These are phyloP conservation scores for Philonicus albiceps DNA, from an alignment of 2,888 invertebrate genomes.

Conservation along the genomic window DNA sequence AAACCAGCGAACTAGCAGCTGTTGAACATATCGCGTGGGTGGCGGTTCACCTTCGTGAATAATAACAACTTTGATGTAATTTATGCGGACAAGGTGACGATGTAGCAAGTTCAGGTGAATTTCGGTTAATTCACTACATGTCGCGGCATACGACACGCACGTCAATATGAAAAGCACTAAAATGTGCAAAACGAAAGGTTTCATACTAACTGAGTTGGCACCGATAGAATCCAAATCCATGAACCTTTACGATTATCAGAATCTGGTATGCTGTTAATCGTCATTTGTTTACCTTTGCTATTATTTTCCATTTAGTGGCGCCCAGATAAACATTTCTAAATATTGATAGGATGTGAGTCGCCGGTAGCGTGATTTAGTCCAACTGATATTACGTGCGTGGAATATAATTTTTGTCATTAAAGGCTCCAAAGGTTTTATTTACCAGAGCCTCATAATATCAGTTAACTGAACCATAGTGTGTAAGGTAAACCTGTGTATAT, in stretches of 20 bases:
- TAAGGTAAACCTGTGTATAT: background rate
- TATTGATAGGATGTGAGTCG: background rate
- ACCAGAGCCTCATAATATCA: background rate
- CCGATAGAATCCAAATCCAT: background rate
- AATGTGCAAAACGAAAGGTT: constrained; percentile 3
- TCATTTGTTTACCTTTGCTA: background rate
- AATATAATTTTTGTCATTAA: background rate
- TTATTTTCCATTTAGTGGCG: background rate
- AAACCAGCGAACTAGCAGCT: background rate
- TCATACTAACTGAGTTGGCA: background rate
- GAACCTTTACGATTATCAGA: background rate
- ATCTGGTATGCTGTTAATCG: background rate
- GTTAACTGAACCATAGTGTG: background rate
- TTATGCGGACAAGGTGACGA: background rate
- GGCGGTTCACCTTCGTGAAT: background rate
- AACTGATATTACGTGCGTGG: background rate
- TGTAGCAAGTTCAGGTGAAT: background rate
- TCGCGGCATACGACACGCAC: background rate
- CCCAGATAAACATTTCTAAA: background rate
- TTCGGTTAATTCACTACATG: background rate
- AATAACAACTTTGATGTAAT: constrained; percentile 6
- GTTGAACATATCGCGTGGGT: background rate
- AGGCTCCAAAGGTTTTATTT: background rate
- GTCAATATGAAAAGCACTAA: background rate
- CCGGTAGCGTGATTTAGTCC: background rate